Conservation (phyloP, 2,888 invertebrate genomes). For the Drosophila merina region DNA sequence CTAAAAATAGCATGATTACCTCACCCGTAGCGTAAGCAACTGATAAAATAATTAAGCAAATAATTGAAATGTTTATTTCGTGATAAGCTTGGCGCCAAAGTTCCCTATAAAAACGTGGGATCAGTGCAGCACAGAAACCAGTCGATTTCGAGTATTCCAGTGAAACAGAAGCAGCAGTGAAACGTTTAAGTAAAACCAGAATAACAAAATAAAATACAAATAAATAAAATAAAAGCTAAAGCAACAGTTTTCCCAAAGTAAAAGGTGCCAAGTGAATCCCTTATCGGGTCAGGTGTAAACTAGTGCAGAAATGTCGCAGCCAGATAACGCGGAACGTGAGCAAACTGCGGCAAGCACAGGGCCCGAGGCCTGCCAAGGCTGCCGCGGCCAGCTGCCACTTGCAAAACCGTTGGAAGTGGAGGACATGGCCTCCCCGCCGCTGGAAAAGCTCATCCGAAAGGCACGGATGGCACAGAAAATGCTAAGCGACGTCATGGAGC, state of each 20-base stretch:
- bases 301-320: slow-evolving; percentile 56
- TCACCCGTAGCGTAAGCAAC: slow-evolving; percentile 11
- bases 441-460: slow-evolving; percentile 53
- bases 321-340: slow-evolving; percentile 38
- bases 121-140: slow-evolving; percentile 40
- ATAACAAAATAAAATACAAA: slow-evolving; percentile 16
- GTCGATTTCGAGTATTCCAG: slow-evolving; percentile 50
- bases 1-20: slow-evolving; percentile 14
- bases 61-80: slow-evolving; percentile 24
- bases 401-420: slow-evolving; percentile 50
- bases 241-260: slow-evolving; percentile 4
- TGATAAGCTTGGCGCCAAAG: slow-evolving; percentile 33
- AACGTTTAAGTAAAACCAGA: neutral
- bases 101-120: slow-evolving; percentile 46
- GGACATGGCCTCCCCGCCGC: slow-evolving; percentile 50
- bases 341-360: slow-evolving; percentile 25
- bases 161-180: slow-evolving; percentile 21
- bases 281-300: slow-evolving; percentile 44
- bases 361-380: slow-evolving; percentile 52
- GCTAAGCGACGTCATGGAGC: slow-evolving; percentile 52
- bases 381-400: slow-evolving; percentile 46
- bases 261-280: slow-evolving; percentile 35
- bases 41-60: slow-evolving; percentile 28
- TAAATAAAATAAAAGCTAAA: slow-evolving; percentile 13
- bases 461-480: slow-evolving; percentile 55